phyloP scores from a whole-genome alignment of 2,888 invertebrate species.

The Euplexia lucipara region DNA sequence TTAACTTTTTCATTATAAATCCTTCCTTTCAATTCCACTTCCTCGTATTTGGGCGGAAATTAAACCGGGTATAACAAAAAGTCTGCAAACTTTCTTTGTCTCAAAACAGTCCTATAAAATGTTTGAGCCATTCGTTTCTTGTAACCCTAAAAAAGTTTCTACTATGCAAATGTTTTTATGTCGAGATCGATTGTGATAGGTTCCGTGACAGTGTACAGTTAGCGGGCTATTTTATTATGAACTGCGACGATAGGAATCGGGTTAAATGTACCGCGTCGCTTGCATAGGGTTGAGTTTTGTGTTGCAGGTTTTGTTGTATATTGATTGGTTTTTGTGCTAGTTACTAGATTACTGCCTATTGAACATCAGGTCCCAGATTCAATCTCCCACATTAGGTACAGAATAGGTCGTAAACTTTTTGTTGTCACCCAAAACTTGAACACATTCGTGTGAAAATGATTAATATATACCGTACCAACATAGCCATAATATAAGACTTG shows the following conservation, averaged over 20 bases:
- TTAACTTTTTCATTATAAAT: constrained; percentile 65
- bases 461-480: too few relatives aligned
- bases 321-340: constrained; percentile 17
- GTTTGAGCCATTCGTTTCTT: constrained; percentile 43
- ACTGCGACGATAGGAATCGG: constrained; percentile 70
- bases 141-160: constrained; percentile 64
- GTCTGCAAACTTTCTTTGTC: constrained; percentile 58
- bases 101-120: constrained; percentile 56
- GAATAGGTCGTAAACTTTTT: too few relatives aligned
- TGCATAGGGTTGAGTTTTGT: constrained; percentile 28
- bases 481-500: too few relatives aligned
- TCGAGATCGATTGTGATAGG: constrained; percentile 71
- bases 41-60: constrained; percentile 61
- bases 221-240: constrained; percentile 74
- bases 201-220: constrained; percentile 79
- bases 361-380: too few relatives aligned
- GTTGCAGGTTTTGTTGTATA: constrained; percentile 18
- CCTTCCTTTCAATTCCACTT: constrained; percentile 58
- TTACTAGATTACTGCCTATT: not conserved
- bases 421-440: too few relatives aligned
- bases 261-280: constrained; percentile 51
- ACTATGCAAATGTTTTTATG: constrained; percentile 74
- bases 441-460: too few relatives aligned
- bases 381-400: too few relatives aligned
- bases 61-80: constrained; percentile 59